phyloP scores from a whole-genome alignment of 2,888 invertebrate genomes.

The Laothoe populi region DNA sequence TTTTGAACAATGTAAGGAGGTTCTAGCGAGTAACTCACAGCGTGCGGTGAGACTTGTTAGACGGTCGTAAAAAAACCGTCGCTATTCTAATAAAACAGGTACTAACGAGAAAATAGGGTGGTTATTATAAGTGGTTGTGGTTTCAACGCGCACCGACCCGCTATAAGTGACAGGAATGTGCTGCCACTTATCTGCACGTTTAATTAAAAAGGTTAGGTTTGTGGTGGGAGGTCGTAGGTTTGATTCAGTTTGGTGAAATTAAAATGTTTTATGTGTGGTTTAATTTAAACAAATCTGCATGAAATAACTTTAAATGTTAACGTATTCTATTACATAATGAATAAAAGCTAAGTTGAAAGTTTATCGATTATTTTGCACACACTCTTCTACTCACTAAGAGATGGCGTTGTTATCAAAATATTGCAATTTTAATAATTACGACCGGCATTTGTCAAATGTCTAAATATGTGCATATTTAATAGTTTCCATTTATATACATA shows the following conservation, averaged over 20 bases:
- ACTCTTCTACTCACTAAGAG: slow-evolving; percentile 69
- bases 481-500: slow-evolving; percentile 7
- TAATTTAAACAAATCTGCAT: too few relatives aligned
- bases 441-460: neutral
- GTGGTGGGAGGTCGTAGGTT: slow-evolving; percentile 30
- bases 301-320: too few relatives aligned
- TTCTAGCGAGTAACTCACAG: neutral
- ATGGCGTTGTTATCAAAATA: slow-evolving; percentile 60
- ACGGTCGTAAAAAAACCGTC: slow-evolving; percentile 22
- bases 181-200: slow-evolving; percentile 24
- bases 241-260: neutral
- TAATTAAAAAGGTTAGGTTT: slow-evolving; percentile 33
- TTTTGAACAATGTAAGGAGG: slow-evolving; percentile 1
- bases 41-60: slow-evolving; percentile 22
- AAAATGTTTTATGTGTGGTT: neutral
- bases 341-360: neutral
- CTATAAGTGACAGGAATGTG: slow-evolving; percentile 30
- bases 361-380: slow-evolving; percentile 54
- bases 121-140: slow-evolving; percentile 22
- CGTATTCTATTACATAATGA: too few relatives aligned
- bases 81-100: slow-evolving; percentile 23
- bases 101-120: slow-evolving; percentile 24
- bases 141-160: neutral
- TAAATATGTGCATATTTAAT: neutral
- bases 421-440: neutral